A percentile compares a stretch with the other conserved stretches of the same genome.
Conservation (phyloP, 1,140 invertebrate species). For the Drosophila repleta region DNA sequence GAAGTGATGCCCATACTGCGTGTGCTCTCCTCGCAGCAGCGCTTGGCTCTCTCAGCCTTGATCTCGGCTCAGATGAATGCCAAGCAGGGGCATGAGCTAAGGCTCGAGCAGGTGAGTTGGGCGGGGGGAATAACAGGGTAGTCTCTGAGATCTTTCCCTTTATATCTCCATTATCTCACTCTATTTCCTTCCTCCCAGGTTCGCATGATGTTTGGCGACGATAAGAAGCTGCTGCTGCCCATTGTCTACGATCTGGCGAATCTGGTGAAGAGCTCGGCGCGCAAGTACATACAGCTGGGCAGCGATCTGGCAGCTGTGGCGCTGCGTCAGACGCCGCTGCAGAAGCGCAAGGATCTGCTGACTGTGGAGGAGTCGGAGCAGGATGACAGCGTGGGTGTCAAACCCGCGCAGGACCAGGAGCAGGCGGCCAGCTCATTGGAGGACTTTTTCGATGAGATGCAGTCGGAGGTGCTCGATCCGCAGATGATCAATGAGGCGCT, state of each 20-base stretch:
- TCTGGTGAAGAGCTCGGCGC: constrained; percentile 85
- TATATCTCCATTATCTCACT: too few relatives aligned
- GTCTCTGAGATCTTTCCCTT: too few relatives aligned
- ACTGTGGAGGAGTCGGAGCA: constrained; percentile 45
- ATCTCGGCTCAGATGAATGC: constrained; percentile 86
- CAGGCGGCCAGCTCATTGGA: constrained; percentile 37
- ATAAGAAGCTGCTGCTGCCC: constrained; percentile 86
- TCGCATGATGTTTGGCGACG: constrained; percentile 86
- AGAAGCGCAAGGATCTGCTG: constrained; percentile 51
- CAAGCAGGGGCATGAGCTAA: constrained; percentile 84
- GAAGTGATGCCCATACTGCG: constrained; percentile 88
- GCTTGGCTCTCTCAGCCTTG: constrained; percentile 86
- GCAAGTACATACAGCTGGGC: constrained; percentile 78
- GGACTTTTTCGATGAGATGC: constrained; percentile 73
- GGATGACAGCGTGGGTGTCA: constrained; percentile 54
- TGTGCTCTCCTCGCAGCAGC: constrained; percentile 86
- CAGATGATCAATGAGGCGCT: constrained; percentile 76
- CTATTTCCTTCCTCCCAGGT: constrained; percentile 83
- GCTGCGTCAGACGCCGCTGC: constrained; percentile 35
- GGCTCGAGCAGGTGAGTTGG: constrained; percentile 84
- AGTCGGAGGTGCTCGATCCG: constrained; percentile 69
- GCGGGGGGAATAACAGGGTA: not conserved
- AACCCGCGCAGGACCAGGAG: constrained; percentile 11
- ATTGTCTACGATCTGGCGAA: constrained; percentile 88
- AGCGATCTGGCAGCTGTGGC: constrained; percentile 82